Evolutionary conservation across 2,797 vertebrate genomes (phyloP), one percentile per base, ranked within the genome.

Genomic region (Sorex maritimensis): DNA sequence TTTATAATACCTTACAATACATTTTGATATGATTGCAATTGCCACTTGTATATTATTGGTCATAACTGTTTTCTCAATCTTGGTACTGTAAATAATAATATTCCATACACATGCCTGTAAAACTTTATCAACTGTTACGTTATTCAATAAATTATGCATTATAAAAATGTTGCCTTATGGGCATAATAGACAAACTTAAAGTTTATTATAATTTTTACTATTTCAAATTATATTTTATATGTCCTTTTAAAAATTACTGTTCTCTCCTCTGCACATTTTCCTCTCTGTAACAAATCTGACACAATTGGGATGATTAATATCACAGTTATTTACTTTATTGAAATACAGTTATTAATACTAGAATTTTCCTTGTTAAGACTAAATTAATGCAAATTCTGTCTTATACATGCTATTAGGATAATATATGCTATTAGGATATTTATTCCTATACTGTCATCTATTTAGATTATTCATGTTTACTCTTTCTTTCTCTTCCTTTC

Each of bases 101-200:
- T 68, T 90, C 19, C 44, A 38, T 41, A 61, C 68, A 6, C 24
- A 26, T 81, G 2, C 77, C 7, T 44, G 41, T 44, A 44, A 81
- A 75, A 81, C 1, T 1, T 80, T 38, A 79, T 72, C n/a, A 78
- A 52, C n/a, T 14, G n/a, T 74, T 15, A 79, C 9, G 1, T 49
- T 74, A 28, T 73, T 46, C 58, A 58, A 46, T 88, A 78, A 89
- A 89, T 52, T 73, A 78, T 52, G 21, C 44, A 10, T 81, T 5
- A 44, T 5, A 44, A 44, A 44, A 44, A 44, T 34, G 34, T 34
- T 34, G 34, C 34, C 34, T 34, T 34, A 34, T 34, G 34, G 34
- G 34, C 34, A 34, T 34, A 34, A 34, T 34, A 34, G 34, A 34
- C 1, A 4, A 52, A 28, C 73, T 88, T 67, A 73, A 46, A 44